Evolutionary conservation across 2,797 vertebrate genomes (phyloP), one percentile per base, ranked within the genome.

Genomic region (Emys orbicularis): DNA sequence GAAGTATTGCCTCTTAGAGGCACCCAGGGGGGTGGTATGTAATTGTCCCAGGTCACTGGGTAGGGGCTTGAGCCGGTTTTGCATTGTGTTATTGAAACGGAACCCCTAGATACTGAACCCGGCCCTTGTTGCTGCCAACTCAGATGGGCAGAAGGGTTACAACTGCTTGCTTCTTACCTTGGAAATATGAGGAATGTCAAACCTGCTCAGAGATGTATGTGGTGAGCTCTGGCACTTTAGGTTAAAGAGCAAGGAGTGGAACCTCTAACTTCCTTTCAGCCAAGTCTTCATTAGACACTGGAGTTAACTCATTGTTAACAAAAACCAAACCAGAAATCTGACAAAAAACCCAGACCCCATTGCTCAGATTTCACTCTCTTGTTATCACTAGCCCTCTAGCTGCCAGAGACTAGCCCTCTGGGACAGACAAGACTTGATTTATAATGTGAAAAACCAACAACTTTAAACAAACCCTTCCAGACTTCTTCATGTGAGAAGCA

Each of bases 401-500:
- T 2, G 54, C 25, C 92, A 93, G 93, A 88, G 15, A 92, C 0
- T 8, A 82, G 65, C 53, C 89, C 53, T 81, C 54, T 52, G 81
- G 77, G 18, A 41, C 11, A 84, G 50, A 83, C 54, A 90, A 86
- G 56, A 84, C 53, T 13, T 37, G 6, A n/a, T 47, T 84, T 92
- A 88, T 59, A 92, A n/a, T 65, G 84, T 4, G 47, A 61, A 87
- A 94, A 92, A 57, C 89, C 94, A 88, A 29, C 50, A 82, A 53
- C 31, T 94, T 90, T 34, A 80, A 84, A 90, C 5, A 74, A 0
- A 79, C 31, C 41, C 90, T 34, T 53, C 54, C 84, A 89, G 74
- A 19, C 41, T 52, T 77, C 44, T 86, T 52, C 18, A 54, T 76
- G 61, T 5, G 6, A n/a, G 16, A 80, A 83, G 80, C 44, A 92